phyloP scores from a whole-genome alignment of 2,888 invertebrate species.

The Lymantria monacha region DNA sequence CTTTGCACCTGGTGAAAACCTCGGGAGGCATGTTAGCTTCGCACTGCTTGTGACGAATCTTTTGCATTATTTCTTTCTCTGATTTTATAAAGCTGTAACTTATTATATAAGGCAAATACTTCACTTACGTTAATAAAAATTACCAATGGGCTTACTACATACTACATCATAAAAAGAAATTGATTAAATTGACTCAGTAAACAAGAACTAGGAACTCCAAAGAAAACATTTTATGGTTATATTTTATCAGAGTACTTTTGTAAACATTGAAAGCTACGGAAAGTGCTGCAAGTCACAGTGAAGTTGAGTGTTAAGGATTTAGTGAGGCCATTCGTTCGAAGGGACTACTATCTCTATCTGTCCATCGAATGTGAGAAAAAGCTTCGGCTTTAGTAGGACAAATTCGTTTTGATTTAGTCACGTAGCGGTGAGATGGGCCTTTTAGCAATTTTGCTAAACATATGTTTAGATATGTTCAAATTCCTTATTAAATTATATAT shows the following conservation, averaged over 20 bases:
- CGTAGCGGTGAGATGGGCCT: slow-evolving; percentile 69
- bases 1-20: slow-evolving; percentile 73
- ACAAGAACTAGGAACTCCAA: slow-evolving; percentile 14
- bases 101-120: slow-evolving; percentile 5
- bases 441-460: slow-evolving; percentile 71
- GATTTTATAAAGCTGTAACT: slow-evolving; percentile 37
- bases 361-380: slow-evolving; percentile 73
- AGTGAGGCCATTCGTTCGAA: slow-evolving; percentile 62
- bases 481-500: too few species aligned
- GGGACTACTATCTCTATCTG: slow-evolving; percentile 74
- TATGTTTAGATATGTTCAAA: slow-evolving; percentile 62
- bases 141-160: background rate
- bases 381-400: slow-evolving; percentile 74
- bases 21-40: slow-evolving; percentile 57
- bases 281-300: slow-evolving; percentile 57
- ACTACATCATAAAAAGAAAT: background rate
- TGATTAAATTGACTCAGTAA: background rate
- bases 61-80: slow-evolving; percentile 60
- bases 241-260: slow-evolving; percentile 29
- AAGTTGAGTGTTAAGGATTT: slow-evolving; percentile 75
- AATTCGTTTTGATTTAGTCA: slow-evolving; percentile 79
- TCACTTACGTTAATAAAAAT: too few species aligned
- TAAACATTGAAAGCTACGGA: slow-evolving; percentile 46
- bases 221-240: slow-evolving; percentile 23
- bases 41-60: slow-evolving; percentile 56